These are phyloP conservation scores for Hepsetus odoe DNA, from an alignment of 2,113 vertebrate species.

Conservation along the genomic window DNA sequence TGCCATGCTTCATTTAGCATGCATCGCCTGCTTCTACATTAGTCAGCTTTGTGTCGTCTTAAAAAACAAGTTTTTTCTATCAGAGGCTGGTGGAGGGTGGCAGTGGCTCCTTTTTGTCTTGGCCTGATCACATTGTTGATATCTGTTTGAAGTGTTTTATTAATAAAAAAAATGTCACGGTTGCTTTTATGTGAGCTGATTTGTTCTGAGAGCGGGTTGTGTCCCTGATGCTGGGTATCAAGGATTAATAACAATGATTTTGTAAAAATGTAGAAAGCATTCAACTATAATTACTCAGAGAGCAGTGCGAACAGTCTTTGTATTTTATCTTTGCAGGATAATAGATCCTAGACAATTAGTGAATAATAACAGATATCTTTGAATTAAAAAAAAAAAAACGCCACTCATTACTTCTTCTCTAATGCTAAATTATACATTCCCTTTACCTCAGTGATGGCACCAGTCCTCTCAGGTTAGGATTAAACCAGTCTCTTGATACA, in stretches of 20 bases:
- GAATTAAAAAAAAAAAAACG: background rate
- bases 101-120: background rate
- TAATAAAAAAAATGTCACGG: background rate
- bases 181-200: background rate
- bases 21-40: background rate
- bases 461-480: too few species aligned
- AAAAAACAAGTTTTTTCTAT: slow-evolving; percentile 10
- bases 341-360: background rate
- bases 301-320: background rate
- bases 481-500: too few species aligned
- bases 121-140: background rate
- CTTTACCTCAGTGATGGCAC: too few species aligned
- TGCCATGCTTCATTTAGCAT: slow-evolving; percentile 19
- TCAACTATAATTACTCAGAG: background rate
- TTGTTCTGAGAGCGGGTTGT: background rate
- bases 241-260: background rate
- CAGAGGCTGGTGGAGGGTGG: background rate
- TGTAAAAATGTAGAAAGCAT: background rate
- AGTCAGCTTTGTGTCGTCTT: background rate
- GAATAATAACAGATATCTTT: background rate
- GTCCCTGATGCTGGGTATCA: background rate
- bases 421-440: too few species aligned
- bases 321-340: background rate
- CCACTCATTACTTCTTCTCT: too few species aligned
- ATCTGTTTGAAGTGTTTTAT: background rate